A percentile compares a stretch with the other conserved stretches of the same genome.
Evolutionary conservation across 2,888 invertebrate species (phyloP).

Genomic region (Deilephila porcellus): DNA sequence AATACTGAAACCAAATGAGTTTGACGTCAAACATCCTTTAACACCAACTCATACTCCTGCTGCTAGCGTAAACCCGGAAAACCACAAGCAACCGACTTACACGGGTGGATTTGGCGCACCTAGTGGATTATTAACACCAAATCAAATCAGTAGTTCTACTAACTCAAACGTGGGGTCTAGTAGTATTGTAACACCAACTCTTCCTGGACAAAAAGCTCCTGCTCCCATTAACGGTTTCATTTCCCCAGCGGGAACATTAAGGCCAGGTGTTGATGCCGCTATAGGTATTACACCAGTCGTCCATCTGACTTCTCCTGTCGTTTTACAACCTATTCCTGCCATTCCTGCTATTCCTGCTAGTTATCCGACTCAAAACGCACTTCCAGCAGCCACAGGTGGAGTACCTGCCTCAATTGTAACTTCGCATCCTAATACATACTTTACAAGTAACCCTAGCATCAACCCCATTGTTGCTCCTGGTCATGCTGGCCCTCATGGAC

Average conservation of each 20-base stretch:
- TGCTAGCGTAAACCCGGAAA: constrained; percentile 34
- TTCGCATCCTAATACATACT: constrained; percentile 2
- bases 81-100: constrained; percentile 42
- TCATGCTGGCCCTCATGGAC: neutral
- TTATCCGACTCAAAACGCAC: neutral
- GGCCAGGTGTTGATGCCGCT: constrained; percentile 2
- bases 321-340: constrained; percentile 5
- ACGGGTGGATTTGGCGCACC: constrained; percentile 60
- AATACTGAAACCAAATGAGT: constrained; percentile 40
- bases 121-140: constrained; percentile 35
- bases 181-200: neutral
- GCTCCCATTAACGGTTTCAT: too few species aligned
- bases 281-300: neutral
- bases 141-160: constrained; percentile 38
- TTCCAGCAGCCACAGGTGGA: neutral
- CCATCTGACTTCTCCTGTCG: neutral
- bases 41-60: neutral
- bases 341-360: neutral
- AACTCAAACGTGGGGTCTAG: constrained; percentile 32
- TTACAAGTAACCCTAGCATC: neutral
- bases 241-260: neutral
- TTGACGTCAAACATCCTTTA: constrained; percentile 22
- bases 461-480: neutral
- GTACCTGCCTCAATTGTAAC: neutral
- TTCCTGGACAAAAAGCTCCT: neutral